A percentile compares a stretch with the other conserved stretches of the same genome.
phyloP scores from a whole-genome alignment of 2,888 invertebrate species.

The Xanthorhoe designata region DNA sequence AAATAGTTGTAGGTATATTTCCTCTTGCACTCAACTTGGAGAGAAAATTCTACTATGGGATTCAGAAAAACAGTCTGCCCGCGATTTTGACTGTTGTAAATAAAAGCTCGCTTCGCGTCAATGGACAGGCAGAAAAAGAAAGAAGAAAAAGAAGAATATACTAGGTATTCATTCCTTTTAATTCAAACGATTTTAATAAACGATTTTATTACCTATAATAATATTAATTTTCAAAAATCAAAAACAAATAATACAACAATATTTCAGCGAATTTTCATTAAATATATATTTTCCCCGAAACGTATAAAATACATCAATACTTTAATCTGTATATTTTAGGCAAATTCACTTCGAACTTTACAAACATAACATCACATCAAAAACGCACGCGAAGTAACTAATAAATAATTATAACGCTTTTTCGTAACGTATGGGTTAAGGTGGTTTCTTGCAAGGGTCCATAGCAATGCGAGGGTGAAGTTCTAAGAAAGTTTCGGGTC shows the following conservation, averaged over 20 bases:
- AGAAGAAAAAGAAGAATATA: too few species aligned
- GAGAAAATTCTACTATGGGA: too few species aligned
- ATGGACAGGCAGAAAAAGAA: too few species aligned
- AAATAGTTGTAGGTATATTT: too few species aligned
- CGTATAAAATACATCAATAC: constrained; percentile 13
- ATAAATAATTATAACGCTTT: constrained; percentile 70
- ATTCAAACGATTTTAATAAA: neutral
- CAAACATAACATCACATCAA: constrained; percentile 35
- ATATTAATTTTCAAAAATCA: neutral
- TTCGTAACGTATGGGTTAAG: constrained; percentile 72
- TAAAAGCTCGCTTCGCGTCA: too few species aligned
- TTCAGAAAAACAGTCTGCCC: too few species aligned
- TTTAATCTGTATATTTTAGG: constrained; percentile 9
- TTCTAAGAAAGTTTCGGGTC: constrained; percentile 83
- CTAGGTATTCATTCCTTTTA: too few species aligned
- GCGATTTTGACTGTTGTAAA: too few species aligned
- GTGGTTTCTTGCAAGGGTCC: constrained; percentile 78
- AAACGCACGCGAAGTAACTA: constrained; percentile 50
- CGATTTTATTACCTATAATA: too few species aligned
- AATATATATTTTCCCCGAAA: neutral
- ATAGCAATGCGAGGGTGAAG: constrained; percentile 67
- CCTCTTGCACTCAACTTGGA: too few species aligned
- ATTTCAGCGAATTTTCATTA: neutral
- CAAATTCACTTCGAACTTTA: constrained; percentile 16
- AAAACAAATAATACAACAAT: neutral